Conservation (phyloP, 1,140 invertebrate species). For the Eriosoma lanigerum region DNA sequence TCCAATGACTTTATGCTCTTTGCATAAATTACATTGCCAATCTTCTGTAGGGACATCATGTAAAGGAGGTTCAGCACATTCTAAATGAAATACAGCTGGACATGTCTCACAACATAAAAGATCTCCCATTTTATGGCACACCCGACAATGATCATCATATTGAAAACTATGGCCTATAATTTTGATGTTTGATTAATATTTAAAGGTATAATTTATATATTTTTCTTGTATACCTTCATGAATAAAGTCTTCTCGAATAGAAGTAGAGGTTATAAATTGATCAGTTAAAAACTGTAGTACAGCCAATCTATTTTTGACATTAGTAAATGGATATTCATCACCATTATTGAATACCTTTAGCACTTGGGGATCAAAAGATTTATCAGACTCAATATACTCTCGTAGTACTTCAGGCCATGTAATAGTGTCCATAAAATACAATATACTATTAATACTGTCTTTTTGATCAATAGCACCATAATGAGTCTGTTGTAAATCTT, state of each 20-base stretch:
- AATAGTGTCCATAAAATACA: constrained; percentile 89
- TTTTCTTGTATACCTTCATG: constrained; percentile 75
- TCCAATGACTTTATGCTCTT: constrained; percentile 82
- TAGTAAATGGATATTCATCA: constrained; percentile 87
- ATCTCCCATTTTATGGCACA: constrained; percentile 93
- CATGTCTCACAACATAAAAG: constrained; percentile 95
- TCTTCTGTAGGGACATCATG: constrained; percentile 92
- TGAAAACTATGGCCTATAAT: constrained; percentile 74
- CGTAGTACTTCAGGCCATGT: constrained; percentile 92
- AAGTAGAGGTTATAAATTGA: constrained; percentile 91
- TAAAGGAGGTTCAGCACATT: constrained; percentile 92
- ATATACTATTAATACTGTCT: constrained; percentile 90
- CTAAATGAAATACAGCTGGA: constrained; percentile 93
- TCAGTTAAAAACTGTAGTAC: constrained; percentile 90
- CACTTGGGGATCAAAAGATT: constrained; percentile 72
- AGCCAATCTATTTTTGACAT: constrained; percentile 77
- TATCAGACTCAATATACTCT: constrained; percentile 86
- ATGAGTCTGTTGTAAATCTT: constrained; percentile 91
- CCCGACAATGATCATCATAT: constrained; percentile 93
- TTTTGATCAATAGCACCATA: constrained; percentile 95
- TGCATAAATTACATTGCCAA: constrained; percentile 93
- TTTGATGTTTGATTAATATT: neutral
- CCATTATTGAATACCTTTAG: constrained; percentile 68
- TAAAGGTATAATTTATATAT: neutral
- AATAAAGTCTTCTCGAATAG: constrained; percentile 87